Conservation (phyloP, 2,888 invertebrate species). For the Agriopis leucophaearia region DNA sequence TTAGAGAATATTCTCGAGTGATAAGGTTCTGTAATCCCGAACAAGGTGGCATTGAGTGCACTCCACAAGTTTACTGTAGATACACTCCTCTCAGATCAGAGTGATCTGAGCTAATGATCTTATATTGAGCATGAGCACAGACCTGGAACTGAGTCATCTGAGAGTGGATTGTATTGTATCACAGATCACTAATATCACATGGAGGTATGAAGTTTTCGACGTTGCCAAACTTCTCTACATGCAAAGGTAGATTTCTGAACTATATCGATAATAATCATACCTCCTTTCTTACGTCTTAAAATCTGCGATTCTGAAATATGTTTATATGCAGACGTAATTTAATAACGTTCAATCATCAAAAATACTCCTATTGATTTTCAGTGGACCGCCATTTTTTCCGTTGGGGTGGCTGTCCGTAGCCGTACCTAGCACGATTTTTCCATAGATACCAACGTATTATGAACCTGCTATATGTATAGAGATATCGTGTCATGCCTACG, state of each 20-base stretch:
- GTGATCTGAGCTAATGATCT: too few relatives aligned
- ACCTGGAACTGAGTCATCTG: too few relatives aligned
- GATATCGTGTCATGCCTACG: slow-evolving; percentile 33
- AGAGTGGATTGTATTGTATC: too few relatives aligned
- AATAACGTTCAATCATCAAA: slow-evolving; percentile 4
- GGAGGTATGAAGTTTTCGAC: slow-evolving; percentile 2
- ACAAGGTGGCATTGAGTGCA: too few relatives aligned
- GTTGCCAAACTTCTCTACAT: slow-evolving; percentile 25
- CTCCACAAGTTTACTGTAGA: too few relatives aligned
- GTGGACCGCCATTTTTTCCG: slow-evolving; percentile 6
- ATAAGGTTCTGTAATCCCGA: too few relatives aligned
- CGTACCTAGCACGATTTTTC: slow-evolving; percentile 11
- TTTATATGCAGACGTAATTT: too few relatives aligned
- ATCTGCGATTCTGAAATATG: slow-evolving; percentile 1
- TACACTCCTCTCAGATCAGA: too few relatives aligned
- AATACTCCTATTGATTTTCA: slow-evolving; percentile 3
- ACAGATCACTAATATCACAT: not conserved
- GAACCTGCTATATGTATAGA: slow-evolving; percentile 9
- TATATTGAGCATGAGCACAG: too few relatives aligned
- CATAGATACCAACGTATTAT: not conserved
- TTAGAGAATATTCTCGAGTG: too few relatives aligned
- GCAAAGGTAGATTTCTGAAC: slow-evolving; percentile 17
- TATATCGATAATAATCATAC: not conserved
- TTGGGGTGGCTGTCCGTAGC: not conserved
- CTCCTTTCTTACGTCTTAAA: too few relatives aligned